Conservation (phyloP, 2,888 invertebrate genomes). For the Latheticus oryzae region DNA sequence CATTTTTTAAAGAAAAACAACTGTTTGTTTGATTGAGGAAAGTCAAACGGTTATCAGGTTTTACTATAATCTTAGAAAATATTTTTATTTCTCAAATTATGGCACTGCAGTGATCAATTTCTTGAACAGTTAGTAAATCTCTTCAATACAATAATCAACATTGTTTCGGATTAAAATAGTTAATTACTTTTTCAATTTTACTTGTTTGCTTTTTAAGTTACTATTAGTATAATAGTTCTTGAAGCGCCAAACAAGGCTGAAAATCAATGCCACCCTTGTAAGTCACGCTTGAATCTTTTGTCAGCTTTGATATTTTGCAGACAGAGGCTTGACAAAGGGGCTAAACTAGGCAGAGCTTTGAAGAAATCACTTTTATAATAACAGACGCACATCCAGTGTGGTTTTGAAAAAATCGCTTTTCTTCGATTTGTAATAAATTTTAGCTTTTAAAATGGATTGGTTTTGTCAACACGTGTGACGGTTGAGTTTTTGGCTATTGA, state of each 20-base stretch:
- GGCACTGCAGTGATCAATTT: too few species aligned
- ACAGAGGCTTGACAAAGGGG: constrained; percentile 32
- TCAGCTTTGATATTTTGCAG: constrained; percentile 8
- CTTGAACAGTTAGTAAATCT: too few species aligned
- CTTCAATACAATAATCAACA: too few species aligned
- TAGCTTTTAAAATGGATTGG: constrained; percentile 58
- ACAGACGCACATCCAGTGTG: constrained; percentile 12
- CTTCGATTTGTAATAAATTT: constrained; percentile 60
- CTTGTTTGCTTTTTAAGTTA: too few species aligned
- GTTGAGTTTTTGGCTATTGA: constrained; percentile 32
- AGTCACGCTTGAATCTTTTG: constrained; percentile 19
- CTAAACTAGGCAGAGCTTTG: constrained; percentile 31
- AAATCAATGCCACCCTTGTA: constrained; percentile 32
- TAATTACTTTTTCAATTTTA: too few species aligned
- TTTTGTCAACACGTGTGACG: constrained; percentile 63
- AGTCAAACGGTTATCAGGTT: too few species aligned
- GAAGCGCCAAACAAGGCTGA: constrained; percentile 20
- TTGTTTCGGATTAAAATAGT: too few species aligned
- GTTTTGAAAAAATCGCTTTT: constrained; percentile 27
- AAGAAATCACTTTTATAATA: constrained; percentile 22
- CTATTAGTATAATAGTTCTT: too few species aligned
- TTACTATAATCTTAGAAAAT: too few species aligned
- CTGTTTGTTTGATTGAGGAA: too few species aligned
- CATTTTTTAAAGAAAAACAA: too few species aligned
- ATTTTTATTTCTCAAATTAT: too few species aligned